phyloP scores from a whole-genome alignment of 2,113 vertebrate species.

The Abramis brama region DNA sequence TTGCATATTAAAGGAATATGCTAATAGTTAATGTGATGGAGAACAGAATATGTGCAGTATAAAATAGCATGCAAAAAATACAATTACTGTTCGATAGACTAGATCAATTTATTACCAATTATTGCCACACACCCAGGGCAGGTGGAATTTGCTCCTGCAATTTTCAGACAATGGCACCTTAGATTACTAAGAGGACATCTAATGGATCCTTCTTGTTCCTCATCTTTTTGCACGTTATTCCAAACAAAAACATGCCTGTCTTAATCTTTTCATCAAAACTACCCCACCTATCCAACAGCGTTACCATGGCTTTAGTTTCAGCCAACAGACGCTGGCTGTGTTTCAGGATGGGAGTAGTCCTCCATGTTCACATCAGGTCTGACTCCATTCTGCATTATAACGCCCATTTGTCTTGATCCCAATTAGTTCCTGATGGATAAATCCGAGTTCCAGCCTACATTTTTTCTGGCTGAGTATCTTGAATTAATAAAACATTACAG shows the following conservation, averaged over 20 bases:
- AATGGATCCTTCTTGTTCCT: background rate
- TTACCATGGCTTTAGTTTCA: background rate
- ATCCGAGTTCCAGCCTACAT: background rate
- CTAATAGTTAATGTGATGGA: background rate
- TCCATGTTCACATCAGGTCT: slow-evolving; percentile 6
- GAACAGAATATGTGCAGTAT: background rate
- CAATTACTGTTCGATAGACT: background rate
- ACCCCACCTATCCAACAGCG: slow-evolving; percentile 1
- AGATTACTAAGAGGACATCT: background rate
- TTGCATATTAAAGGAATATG: background rate
- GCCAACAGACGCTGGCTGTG: background rate
- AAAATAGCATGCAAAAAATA: background rate
- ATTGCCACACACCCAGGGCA: background rate
- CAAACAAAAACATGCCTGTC: background rate
- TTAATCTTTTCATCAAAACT: slow-evolving; percentile 26
- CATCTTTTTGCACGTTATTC: background rate
- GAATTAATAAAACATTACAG: too few relatives aligned
- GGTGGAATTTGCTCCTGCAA: background rate
- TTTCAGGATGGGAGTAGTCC: slow-evolving; percentile 19
- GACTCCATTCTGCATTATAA: background rate
- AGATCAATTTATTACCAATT: background rate
- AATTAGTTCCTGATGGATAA: slow-evolving; percentile 5
- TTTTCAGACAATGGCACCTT: background rate
- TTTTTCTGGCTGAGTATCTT: background rate
- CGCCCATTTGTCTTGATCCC: background rate